A percentile compares a stretch with the other conserved stretches of the same genome.
These are phyloP conservation scores for Thamnaconus septentrionalis DNA, from an alignment of 2,113 vertebrate species.

Conservation along the genomic window DNA sequence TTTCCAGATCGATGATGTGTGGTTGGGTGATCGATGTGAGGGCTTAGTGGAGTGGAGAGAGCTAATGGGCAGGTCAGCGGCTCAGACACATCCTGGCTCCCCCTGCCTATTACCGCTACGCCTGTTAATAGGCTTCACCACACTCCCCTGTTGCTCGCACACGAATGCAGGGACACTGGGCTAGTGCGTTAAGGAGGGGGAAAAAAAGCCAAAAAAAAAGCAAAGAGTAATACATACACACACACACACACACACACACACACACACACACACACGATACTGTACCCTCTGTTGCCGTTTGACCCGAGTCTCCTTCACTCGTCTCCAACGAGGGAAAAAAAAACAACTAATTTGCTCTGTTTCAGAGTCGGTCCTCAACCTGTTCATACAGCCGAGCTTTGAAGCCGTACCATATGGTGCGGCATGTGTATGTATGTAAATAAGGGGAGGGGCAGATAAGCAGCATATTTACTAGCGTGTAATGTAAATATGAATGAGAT, in stretches of 20 bases:
- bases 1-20: conserved; percentile 85
- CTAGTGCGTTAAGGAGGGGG: conserved; percentile 18
- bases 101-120: conserved; percentile 75
- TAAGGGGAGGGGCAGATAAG: conserved; percentile 33
- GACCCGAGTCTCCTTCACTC: conserved; percentile 17
- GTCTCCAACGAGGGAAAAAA: no score
- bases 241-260: no score
- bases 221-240: no score
- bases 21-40: conserved; percentile 80
- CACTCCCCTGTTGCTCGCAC: conserved; percentile 64
- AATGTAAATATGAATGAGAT: conserved; percentile 65
- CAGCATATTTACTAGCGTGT: conserved; percentile 57
- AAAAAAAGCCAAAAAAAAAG: conserved; percentile 35
- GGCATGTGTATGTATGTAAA: conserved; percentile 28
- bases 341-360: conserved; percentile 5
- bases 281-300: conserved; percentile 22
- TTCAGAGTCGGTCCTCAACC: conserved; percentile 3
- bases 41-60: conserved; percentile 69
- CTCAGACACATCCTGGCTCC: conserved; percentile 61
- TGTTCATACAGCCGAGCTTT: conserved; percentile 21
- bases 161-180: conserved; percentile 31
- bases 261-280: conserved; percentile 4
- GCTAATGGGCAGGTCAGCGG: conserved; percentile 71
- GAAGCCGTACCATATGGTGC: conserved; percentile 31
- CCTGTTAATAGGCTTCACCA: conserved; percentile 75